phyloP scores from a whole-genome alignment of 2,888 invertebrate species.

The Cheilosia grossa region DNA sequence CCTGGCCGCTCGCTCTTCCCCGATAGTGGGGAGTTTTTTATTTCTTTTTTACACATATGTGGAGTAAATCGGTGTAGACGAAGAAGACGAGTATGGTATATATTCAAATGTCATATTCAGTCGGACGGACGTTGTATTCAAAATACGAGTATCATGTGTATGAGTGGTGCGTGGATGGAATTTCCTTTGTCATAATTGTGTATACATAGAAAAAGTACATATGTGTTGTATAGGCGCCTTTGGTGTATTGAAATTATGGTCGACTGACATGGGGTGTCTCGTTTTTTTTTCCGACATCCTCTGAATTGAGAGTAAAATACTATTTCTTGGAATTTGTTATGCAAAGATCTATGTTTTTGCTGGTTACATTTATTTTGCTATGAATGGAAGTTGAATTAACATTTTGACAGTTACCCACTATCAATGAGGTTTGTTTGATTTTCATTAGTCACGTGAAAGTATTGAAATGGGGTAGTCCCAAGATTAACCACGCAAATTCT shows the following conservation, averaged over 20 bases:
- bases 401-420: not conserved
- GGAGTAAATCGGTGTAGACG: not conserved
- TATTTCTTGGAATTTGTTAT: not conserved
- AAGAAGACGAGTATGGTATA: conserved; percentile 7
- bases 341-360: not conserved
- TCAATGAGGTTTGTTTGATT: not conserved
- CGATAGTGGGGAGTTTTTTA: not conserved
- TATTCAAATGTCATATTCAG: conserved; percentile 52
- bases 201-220: not conserved
- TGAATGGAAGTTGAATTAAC: not conserved
- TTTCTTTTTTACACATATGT: not conserved
- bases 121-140: conserved; percentile 38
- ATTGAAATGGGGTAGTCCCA: too few species aligned
- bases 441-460: not conserved
- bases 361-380: not conserved
- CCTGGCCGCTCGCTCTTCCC: conserved; percentile 29
- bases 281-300: not conserved
- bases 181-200: conserved; percentile 33
- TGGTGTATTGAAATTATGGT: conserved; percentile 41
- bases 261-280: conserved; percentile 11
- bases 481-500: too few species aligned
- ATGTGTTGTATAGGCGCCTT: conserved; percentile 3
- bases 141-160: conserved; percentile 19
- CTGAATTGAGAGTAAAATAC: conserved; percentile 1
- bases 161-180: conserved; percentile 63